A percentile compares a stretch with the other conserved stretches of the same genome.
phyloP scores from a whole-genome alignment of 2,797 vertebrate species.

The Spheniscus humboldti region DNA sequence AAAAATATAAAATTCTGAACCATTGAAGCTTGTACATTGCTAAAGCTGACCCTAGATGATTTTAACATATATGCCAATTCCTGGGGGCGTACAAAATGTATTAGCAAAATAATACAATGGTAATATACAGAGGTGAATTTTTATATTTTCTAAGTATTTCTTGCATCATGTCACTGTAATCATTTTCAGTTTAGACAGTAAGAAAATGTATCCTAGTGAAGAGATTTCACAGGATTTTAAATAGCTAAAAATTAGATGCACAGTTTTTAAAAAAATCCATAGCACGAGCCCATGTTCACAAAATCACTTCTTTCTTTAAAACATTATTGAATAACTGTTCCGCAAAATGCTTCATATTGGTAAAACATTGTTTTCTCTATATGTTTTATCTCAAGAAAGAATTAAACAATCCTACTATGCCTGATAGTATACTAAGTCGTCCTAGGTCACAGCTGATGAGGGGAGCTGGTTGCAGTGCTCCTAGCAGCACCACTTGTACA shows the following conservation, averaged over 20 bases:
- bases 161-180: not conserved
- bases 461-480: not conserved
- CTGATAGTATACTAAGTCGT: not conserved
- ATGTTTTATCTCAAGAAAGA: not conserved
- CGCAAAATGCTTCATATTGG: not conserved
- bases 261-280: not conserved
- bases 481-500: not conserved
- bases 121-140: not conserved
- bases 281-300: not conserved
- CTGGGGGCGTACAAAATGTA: not conserved
- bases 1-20: slow-evolving; percentile 29
- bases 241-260: not conserved
- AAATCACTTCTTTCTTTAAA: not conserved
- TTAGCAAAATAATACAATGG: not conserved
- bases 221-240: slow-evolving; percentile 6
- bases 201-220: not conserved
- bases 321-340: not conserved
- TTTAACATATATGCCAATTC: not conserved
- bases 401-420: not conserved
- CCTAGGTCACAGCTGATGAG: not conserved
- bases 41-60: not conserved
- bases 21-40: not conserved
- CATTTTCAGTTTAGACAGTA: not conserved
- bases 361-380: not conserved
- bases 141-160: not conserved